These are phyloP conservation scores for Trichonephila clavipes DNA, from an alignment of 1,140 invertebrate genomes.

Conservation along the genomic window DNA sequence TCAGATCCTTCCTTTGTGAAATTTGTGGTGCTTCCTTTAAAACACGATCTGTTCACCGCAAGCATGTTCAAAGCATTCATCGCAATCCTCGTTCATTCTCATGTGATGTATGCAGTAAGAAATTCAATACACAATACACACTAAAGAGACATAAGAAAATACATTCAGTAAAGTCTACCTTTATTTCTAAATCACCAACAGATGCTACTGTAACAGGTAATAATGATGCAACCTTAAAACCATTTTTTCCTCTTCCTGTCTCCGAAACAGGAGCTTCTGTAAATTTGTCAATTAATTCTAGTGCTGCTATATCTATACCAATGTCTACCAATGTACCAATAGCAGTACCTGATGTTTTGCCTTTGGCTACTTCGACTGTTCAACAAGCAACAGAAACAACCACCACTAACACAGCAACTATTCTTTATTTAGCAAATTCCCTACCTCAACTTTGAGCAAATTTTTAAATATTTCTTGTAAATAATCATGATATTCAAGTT, in stretches of 20 bases:
- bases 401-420: neutral
- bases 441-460: neutral
- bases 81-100: conserved; percentile 80
- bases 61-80: conserved; percentile 82
- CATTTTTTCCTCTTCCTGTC: neutral
- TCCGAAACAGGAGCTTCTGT: neutral
- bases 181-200: neutral
- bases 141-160: conserved; percentile 80
- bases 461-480: neutral
- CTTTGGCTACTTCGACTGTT: neutral
- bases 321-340: neutral
- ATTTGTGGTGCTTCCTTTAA: conserved; percentile 83
- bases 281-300: neutral
- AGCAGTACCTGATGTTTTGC: neutral
- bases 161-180: conserved; percentile 76
- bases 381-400: conserved; percentile 3
- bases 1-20: conserved; percentile 82
- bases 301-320: neutral
- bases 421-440: neutral
- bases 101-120: conserved; percentile 80
- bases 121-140: conserved; percentile 82
- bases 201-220: neutral
- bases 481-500: neutral
- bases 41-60: conserved; percentile 81
- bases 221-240: neutral